A percentile compares a stretch with the other conserved stretches of the same genome.
Evolutionary conservation across 2,797 vertebrate species (phyloP).

Genomic region (Enteromius radiatus): DNA sequence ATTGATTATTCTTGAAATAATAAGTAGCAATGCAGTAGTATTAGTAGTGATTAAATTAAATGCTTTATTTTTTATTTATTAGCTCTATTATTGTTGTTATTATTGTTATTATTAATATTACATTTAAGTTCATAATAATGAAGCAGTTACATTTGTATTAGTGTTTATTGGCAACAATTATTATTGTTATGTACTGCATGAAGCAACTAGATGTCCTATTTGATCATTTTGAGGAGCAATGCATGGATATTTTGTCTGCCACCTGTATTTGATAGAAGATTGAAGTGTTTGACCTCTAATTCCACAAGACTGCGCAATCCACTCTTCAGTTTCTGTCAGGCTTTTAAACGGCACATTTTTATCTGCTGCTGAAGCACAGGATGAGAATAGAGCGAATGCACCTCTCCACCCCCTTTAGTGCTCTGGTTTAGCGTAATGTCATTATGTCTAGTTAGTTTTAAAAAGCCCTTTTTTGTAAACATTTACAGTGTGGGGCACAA

Average conservation of each 20-base stretch:
- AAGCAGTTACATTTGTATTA: not conserved
- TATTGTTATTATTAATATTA: not conserved
- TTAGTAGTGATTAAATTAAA: not conserved
- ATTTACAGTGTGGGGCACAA: conserved; percentile 79
- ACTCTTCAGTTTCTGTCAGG: conserved; percentile 33
- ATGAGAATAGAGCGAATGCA: conserved; percentile 43
- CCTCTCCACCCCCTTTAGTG: conserved; percentile 60
- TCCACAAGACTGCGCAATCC: not conserved
- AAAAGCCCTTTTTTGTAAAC: conserved; percentile 79
- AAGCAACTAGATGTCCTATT: not conserved
- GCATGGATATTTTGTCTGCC: not conserved
- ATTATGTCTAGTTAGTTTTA: conserved; percentile 79
- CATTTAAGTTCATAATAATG: not conserved
- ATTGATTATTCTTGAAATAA: not conserved
- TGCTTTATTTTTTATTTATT: not conserved
- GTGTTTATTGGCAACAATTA: not conserved
- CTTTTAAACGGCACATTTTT: conserved; percentile 13
- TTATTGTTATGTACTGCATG: not conserved
- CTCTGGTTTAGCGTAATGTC: conserved; percentile 74
- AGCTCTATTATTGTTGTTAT: not conserved
- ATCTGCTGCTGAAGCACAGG: conserved; percentile 22
- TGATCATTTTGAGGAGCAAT: not conserved
- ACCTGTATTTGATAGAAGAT: conserved; percentile 29
- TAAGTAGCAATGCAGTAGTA: no score
- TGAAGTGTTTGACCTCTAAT: conserved; percentile 19